These are phyloP conservation scores for Amphiprion clarkii DNA, from an alignment of 2,797 vertebrate species.

Conservation along the genomic window DNA sequence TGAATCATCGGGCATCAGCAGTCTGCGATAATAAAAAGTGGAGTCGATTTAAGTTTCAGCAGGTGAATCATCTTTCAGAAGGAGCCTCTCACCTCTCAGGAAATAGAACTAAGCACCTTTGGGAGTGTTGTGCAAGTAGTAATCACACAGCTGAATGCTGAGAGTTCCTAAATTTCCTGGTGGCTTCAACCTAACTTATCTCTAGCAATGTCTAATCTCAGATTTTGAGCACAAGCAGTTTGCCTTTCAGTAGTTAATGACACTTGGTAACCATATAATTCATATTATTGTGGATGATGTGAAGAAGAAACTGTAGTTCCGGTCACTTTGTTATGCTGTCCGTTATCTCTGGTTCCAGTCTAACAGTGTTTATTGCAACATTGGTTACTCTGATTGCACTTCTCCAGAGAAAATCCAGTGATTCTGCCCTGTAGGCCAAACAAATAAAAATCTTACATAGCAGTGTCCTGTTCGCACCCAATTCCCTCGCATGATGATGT, in stretches of 20 bases:
- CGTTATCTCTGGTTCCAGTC: not conserved
- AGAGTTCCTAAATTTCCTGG: too few relatives aligned
- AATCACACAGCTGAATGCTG: not conserved
- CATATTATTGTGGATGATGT: not conserved
- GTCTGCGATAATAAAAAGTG: conserved; percentile 13
- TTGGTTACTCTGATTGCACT: not conserved
- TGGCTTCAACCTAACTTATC: not conserved
- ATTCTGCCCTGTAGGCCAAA: not conserved
- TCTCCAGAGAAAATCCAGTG: not conserved
- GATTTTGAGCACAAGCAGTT: too few relatives aligned
- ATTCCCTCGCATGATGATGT: not conserved
- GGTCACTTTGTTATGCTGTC: not conserved
- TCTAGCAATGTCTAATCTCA: not conserved
- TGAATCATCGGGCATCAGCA: not conserved
- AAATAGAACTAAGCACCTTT: not conserved
- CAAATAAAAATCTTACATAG: not conserved
- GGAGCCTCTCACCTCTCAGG: not conserved
- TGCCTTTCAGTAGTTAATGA: too few relatives aligned
- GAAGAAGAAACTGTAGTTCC: not conserved
- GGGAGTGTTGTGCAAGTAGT: not conserved
- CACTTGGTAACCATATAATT: too few relatives aligned
- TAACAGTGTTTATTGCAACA: not conserved
- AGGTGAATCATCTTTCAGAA: not conserved
- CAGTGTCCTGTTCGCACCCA: too few relatives aligned
- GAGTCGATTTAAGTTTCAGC: conserved; percentile 22